A percentile compares a stretch with the other conserved stretches of the same genome.
These are phyloP conservation scores for Synergus laeviventris DNA, from an alignment of 2,888 invertebrate genomes.

Conservation along the genomic window DNA sequence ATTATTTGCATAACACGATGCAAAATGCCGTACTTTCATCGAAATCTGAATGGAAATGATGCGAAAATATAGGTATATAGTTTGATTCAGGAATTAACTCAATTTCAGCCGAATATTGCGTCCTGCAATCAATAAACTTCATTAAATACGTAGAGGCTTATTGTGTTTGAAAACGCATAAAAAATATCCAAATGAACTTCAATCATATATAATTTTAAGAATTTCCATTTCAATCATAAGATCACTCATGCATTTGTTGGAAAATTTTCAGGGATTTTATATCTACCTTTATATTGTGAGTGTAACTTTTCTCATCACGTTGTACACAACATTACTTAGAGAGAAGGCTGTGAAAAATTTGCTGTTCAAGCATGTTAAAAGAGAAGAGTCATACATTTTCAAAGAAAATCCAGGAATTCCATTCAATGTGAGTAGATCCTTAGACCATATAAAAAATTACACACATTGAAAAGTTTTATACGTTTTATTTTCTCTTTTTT, in stretches of 20 bases:
- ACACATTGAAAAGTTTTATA: too few species aligned
- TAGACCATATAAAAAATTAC: too few species aligned
- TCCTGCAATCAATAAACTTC: conserved; percentile 1
- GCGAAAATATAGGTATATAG: conserved; percentile 21
- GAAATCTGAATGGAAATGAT: conserved; percentile 26
- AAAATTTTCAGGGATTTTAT: conserved; percentile 84
- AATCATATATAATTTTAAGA: neutral
- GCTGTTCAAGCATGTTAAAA: conserved; percentile 63
- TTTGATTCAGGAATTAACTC: conserved; percentile 20
- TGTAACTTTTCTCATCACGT: conserved; percentile 85
- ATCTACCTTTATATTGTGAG: conserved; percentile 88
- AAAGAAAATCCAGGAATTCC: neutral
- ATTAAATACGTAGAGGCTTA: neutral
- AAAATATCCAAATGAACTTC: neutral
- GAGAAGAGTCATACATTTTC: conserved; percentile 56
- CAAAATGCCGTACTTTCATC: conserved; percentile 18
- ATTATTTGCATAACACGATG: conserved; percentile 1
- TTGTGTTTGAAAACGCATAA: neutral
- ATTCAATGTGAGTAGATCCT: neutral
- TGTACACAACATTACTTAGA: conserved; percentile 82
- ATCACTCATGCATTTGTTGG: too few species aligned
- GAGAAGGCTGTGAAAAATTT: conserved; percentile 80
- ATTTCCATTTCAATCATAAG: too few species aligned
- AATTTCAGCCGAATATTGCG: neutral
- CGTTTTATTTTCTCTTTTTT: too few species aligned